These are phyloP conservation scores for Prenolepis imparis DNA, from an alignment of 2,888 invertebrate species.

Conservation along the genomic window DNA sequence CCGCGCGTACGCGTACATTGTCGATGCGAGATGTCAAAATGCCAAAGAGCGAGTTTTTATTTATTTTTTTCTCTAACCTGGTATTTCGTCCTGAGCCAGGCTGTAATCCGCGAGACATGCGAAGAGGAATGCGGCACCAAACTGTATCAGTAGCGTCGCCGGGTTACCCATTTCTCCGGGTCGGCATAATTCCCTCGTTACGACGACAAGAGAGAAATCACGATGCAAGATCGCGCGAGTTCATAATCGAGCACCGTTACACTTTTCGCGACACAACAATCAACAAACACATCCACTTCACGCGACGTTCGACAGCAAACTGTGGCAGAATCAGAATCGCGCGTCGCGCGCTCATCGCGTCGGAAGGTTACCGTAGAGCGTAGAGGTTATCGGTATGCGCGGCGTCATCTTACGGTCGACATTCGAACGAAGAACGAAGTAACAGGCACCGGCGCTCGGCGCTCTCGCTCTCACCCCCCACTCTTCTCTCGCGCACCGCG, in stretches of 20 bases:
- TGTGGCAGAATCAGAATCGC: background rate
- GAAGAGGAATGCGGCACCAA: conserved; percentile 80
- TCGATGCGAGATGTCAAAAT: background rate
- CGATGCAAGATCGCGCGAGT: conserved; percentile 59
- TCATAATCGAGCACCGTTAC: conserved; percentile 50
- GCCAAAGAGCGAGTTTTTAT: background rate
- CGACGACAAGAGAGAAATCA: conserved; percentile 64
- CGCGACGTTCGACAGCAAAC: conserved; percentile 75
- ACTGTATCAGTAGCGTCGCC: conserved; percentile 80
- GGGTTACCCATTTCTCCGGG: conserved; percentile 82
- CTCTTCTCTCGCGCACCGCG: no score
- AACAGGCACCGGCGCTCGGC: no score
- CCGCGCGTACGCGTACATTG: conserved; percentile 42
- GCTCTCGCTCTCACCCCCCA: no score
- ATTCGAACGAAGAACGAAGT: no score
- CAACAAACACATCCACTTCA: conserved; percentile 50
- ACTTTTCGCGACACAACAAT: background rate
- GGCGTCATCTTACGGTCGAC: background rate
- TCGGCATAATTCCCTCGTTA: conserved; percentile 78
- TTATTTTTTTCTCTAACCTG: conserved; percentile 70
- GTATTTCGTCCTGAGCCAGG: conserved; percentile 76
- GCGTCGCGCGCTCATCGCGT: background rate
- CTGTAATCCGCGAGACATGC: conserved; percentile 83
- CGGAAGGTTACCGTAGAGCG: no score
- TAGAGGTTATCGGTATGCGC: background rate